phyloP scores from a whole-genome alignment of 2,797 vertebrate genomes.

The Centroberyx gerrardi region DNA sequence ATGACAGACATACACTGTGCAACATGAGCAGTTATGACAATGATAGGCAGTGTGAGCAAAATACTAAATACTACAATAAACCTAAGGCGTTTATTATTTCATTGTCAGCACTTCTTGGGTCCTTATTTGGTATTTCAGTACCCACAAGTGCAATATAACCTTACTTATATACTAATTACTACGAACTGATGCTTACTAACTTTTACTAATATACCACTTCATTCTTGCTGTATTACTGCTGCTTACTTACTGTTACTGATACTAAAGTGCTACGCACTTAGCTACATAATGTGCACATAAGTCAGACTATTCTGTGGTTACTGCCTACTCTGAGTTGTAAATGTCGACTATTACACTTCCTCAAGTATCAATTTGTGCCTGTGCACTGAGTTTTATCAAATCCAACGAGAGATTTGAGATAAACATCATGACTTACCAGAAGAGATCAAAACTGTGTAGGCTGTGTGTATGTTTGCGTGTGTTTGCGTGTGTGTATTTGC shows the following conservation, averaged over 20 bases:
- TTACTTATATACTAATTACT: background rate
- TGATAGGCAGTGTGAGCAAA: background rate
- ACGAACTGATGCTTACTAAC: slow-evolving; percentile 4
- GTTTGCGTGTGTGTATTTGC: slow-evolving; percentile 4
- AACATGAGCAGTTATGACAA: slow-evolving; percentile 15
- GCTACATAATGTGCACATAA: slow-evolving; percentile 5
- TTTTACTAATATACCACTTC: slow-evolving; percentile 1
- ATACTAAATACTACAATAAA: too few relatives aligned
- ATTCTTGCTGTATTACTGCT: too few relatives aligned
- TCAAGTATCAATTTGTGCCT: slow-evolving; percentile 7
- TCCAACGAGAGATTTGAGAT: slow-evolving; percentile 21
- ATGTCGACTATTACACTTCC: background rate
- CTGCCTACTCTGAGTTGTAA: background rate
- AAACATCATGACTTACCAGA: slow-evolving; percentile 21
- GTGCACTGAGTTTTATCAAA: slow-evolving; percentile 10
- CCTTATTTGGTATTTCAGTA: background rate
- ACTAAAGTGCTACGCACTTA: slow-evolving; percentile 11
- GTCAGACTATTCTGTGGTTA: background rate
- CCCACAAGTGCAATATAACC: slow-evolving; percentile 4
- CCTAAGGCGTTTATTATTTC: too few relatives aligned
- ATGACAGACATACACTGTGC: background rate
- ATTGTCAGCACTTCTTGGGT: slow-evolving; percentile 11
- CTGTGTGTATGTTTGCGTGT: slow-evolving; percentile 1
- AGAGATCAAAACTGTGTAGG: slow-evolving; percentile 4
- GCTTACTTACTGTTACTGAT: slow-evolving; percentile 6